These are phyloP conservation scores for Penelope pileata DNA, from an alignment of 2,113 vertebrate genomes.

Conservation along the genomic window DNA sequence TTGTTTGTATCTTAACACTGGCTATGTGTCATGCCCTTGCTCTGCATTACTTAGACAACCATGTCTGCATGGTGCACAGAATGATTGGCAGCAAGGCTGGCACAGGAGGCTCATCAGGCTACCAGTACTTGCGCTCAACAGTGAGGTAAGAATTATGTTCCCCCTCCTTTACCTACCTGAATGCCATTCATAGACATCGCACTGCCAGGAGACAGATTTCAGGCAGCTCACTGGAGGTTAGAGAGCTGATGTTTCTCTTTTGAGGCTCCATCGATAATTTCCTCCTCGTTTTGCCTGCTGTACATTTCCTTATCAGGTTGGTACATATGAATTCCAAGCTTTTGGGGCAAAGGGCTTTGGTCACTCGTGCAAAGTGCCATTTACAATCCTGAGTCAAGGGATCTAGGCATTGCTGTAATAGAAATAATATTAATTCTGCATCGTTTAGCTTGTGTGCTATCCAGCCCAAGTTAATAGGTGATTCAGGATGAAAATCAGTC, in stretches of 20 bases:
- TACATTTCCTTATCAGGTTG: background rate
- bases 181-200: fast-evolving
- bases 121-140: constrained; percentile 94
- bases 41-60: constrained; percentile 84
- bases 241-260: background rate
- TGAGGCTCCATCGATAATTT: background rate
- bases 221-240: background rate
- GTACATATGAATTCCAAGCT: background rate
- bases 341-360: background rate
- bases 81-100: constrained; percentile 96
- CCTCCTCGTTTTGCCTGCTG: background rate
- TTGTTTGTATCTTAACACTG: background rate
- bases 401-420: fast-evolving
- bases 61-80: constrained; percentile 95
- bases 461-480: background rate
- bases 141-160: constrained; percentile 80
- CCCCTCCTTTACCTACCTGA: background rate
- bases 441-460: background rate
- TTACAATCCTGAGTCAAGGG: background rate
- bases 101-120: constrained; percentile 93
- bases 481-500: background rate
- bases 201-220: background rate
- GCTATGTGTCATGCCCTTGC: background rate
- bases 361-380: background rate
- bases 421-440: background rate